Conservation (phyloP, 2,113 vertebrate genomes). For the Tetrax tetrax region DNA sequence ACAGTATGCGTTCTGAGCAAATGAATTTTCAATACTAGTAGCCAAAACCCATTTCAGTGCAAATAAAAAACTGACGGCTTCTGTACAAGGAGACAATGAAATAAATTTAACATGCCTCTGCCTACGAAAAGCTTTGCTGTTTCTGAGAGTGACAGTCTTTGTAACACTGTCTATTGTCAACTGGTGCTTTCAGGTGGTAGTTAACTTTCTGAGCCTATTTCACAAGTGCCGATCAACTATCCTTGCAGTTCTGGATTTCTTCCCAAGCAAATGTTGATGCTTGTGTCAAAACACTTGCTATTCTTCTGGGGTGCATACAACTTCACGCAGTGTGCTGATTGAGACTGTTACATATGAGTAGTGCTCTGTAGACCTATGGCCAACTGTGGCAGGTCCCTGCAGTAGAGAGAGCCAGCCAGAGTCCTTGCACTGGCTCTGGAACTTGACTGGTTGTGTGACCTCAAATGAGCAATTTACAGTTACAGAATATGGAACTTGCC, state of each 20-base stretch:
- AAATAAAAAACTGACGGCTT: background rate
- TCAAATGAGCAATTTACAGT: background rate
- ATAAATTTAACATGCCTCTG: background rate
- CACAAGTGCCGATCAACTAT: background rate
- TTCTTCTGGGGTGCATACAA: background rate
- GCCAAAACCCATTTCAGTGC: background rate
- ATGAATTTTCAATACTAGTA: background rate
- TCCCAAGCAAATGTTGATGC: background rate
- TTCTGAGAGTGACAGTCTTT: background rate
- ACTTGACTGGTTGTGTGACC: background rate
- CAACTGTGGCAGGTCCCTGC: background rate
- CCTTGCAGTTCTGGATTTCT: background rate
- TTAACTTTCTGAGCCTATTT: background rate
- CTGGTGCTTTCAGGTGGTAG: background rate
- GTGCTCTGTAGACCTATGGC: background rate
- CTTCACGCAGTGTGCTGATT: background rate
- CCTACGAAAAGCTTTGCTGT: background rate
- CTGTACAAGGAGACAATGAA: background rate
- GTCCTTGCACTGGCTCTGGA: background rate
- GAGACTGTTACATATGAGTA: fast-evolving
- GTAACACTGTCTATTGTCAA: background rate
- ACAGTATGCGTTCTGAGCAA: background rate
- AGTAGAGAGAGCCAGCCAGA: background rate
- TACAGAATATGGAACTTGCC: background rate
- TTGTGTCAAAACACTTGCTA: background rate